phyloP scores from a whole-genome alignment of 1,140 invertebrate genomes.

The Lepidostoma basale region DNA sequence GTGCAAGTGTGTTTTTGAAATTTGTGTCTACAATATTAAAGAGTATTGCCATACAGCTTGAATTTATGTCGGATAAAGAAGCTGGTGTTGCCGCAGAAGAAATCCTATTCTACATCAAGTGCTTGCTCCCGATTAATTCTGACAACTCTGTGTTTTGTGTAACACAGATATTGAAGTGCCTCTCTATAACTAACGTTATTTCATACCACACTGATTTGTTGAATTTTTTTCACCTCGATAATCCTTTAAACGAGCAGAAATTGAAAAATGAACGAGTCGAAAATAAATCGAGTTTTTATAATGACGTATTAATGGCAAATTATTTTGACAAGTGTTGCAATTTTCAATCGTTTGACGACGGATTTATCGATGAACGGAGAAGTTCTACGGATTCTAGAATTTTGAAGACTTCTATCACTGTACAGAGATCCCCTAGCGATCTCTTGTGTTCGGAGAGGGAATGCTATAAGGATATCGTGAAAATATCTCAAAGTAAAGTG shows the following conservation, averaged over 20 bases:
- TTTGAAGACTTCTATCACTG: background rate
- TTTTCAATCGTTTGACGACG: background rate
- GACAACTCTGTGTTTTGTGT: conserved; percentile 77
- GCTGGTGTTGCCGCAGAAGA: conserved; percentile 80
- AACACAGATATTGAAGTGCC: conserved; percentile 80
- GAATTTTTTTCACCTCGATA: conserved; percentile 27
- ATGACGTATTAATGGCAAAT: conserved; percentile 31
- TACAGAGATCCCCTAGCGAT: background rate
- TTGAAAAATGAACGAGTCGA: background rate
- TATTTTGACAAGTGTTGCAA: conserved; percentile 3
- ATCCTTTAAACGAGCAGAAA: background rate
- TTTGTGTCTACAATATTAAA: conserved; percentile 71
- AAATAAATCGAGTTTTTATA: conserved; percentile 31
- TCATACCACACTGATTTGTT: conserved; percentile 66
- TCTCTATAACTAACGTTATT: conserved; percentile 81
- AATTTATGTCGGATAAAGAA: conserved; percentile 76
- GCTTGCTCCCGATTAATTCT: conserved; percentile 73
- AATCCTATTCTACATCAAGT: conserved; percentile 76
- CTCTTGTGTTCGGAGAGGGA: conserved; percentile 48
- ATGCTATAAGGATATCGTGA: conserved; percentile 54
- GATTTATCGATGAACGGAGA: background rate
- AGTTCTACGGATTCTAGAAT: background rate
- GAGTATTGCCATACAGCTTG: conserved; percentile 76
- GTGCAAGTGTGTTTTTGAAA: conserved; percentile 73
- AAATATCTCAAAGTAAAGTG: conserved; percentile 55